Evolutionary conservation across 30 jellyfish, hydroid and myxozoan species (phyloP), one percentile per base, ranked within the genome.

Genomic region (Turritopsis rubra): DNA sequence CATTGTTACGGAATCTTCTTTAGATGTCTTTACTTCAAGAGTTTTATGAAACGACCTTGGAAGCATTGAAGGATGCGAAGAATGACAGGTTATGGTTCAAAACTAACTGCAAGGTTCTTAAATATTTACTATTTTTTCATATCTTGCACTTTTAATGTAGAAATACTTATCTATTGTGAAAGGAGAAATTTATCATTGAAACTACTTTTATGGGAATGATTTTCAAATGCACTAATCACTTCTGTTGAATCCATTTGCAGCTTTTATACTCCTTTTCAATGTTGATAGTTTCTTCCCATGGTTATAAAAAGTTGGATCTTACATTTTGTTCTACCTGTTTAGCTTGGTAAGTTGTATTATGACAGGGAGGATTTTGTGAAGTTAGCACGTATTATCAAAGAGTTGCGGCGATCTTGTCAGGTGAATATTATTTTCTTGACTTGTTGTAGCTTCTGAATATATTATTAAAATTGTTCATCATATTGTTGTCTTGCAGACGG

Each of bases 11-110:
- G 13, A 41, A 41, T 41, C 54, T 52, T 71, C 13, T 41, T 41
- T 41, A 90, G 95, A 88, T 92, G 95, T 88, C 90, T 75, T 85
- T 92, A 52, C 83, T 92, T 76, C 98, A 92, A 72, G 96, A 92
- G 60, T 92, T 92, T 72, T 92, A 92, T 72, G 96, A 88, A 54
- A 92, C 98, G 4, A 92, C 98, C 18, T 80, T 92, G 25, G 98
- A 92, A 0, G 98, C 98, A 1, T 81, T 92, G 26, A 88, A 85
- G 70, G 98, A 92, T 78, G 98, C 98, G 22, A 92, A 88, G 71
- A 92, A 92, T 75, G 98, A 92, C 72, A 85, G 98, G 70, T 85
- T 92, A 21, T 92, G 98, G 98, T 92, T 92, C 89, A 92, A 92
- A 79, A 92, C 98, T 23, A 92, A 92, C 74, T 92, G 98, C 90